phyloP scores from a whole-genome alignment of 2,113 vertebrate genomes.

The Chascanopsetta lugubris region DNA sequence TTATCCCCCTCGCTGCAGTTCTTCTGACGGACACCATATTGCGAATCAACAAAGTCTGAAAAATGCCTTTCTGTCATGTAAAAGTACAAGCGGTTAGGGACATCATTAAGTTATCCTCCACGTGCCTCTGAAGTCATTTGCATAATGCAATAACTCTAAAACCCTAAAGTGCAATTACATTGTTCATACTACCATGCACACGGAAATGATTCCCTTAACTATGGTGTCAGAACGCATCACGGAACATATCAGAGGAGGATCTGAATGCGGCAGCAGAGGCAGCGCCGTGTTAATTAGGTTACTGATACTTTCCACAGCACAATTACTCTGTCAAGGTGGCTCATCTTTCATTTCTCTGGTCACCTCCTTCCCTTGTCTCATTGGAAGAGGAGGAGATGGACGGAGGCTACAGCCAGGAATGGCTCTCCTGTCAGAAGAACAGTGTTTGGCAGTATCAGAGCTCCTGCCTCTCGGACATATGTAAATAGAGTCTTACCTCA shows the following conservation, averaged over 20 bases:
- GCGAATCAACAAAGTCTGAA: slow-evolving; percentile 26
- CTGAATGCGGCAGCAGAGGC: slow-evolving; percentile 64
- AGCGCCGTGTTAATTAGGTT: slow-evolving; percentile 75
- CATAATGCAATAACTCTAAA: slow-evolving; percentile 78
- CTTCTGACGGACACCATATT: background rate
- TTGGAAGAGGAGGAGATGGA: slow-evolving; percentile 15
- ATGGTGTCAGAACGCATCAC: slow-evolving; percentile 68
- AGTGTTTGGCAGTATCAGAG: slow-evolving; percentile 25
- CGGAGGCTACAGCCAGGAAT: slow-evolving; percentile 23
- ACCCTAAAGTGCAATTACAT: slow-evolving; percentile 77
- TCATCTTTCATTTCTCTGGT: slow-evolving; percentile 57
- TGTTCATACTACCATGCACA: slow-evolving; percentile 73
- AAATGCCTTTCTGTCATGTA: slow-evolving; percentile 50
- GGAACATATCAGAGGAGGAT: slow-evolving; percentile 71
- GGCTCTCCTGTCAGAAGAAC: slow-evolving; percentile 40
- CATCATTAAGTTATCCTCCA: slow-evolving; percentile 68
- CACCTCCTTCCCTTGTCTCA: slow-evolving; percentile 44
- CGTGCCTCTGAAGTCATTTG: slow-evolving; percentile 71
- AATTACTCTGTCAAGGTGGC: slow-evolving; percentile 72
- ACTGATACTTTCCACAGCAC: slow-evolving; percentile 70
- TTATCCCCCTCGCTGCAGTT: background rate
- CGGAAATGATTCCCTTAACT: slow-evolving; percentile 72
- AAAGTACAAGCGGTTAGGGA: slow-evolving; percentile 59
- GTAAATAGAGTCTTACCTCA: slow-evolving; percentile 72
- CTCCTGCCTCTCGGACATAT: slow-evolving; percentile 56